phyloP scores from a whole-genome alignment of 2,113 vertebrate species.

The Percina caprodes region DNA sequence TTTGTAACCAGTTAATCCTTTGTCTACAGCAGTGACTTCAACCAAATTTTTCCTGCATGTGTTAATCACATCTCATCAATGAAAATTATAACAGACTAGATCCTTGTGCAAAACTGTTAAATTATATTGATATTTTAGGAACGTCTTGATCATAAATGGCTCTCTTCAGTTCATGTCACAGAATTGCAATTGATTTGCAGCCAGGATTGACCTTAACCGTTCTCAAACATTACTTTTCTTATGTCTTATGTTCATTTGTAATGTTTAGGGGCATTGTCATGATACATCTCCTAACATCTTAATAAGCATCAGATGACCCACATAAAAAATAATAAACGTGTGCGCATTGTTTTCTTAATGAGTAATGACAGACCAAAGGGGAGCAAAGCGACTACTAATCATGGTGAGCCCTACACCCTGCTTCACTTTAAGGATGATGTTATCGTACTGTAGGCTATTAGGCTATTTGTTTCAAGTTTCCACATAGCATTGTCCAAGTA shows the following conservation, averaged over 20 bases:
- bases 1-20: background rate
- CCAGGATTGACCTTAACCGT: background rate
- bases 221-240: no score
- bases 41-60: background rate
- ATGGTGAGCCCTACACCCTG: background rate
- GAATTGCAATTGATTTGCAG: background rate
- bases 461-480: background rate
- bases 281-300: background rate
- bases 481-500: background rate
- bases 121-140: background rate
- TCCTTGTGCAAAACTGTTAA: background rate
- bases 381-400: background rate
- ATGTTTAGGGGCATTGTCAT: background rate
- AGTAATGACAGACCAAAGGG: no score
- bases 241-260: no score
- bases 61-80: background rate
- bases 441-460: no score
- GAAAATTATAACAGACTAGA: no score
- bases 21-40: background rate
- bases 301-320: background rate
- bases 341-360: background rate
- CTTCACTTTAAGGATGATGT: background rate
- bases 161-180: background rate
- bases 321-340: background rate
- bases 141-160: background rate